These are phyloP conservation scores for Larimichthys crocea DNA, from an alignment of 2,113 vertebrate genomes.

Conservation along the genomic window DNA sequence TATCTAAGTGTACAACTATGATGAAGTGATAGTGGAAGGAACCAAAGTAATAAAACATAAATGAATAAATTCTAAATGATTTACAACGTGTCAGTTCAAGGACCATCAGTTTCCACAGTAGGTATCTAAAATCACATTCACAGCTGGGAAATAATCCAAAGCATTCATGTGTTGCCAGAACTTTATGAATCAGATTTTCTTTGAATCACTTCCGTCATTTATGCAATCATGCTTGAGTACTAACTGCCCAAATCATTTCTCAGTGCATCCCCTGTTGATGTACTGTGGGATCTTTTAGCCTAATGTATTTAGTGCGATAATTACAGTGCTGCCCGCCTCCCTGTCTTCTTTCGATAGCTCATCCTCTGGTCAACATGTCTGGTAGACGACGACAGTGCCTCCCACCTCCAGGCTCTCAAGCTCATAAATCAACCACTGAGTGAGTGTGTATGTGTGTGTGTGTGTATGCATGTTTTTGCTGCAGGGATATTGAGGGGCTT, in stretches of 20 bases:
- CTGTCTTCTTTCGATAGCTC: slow-evolving; percentile 64
- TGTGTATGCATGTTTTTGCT: slow-evolving; percentile 51
- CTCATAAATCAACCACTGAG: slow-evolving; percentile 71
- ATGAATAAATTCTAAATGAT: neutral
- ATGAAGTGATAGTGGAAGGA: neutral
- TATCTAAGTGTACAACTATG: neutral
- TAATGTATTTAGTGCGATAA: slow-evolving; percentile 76
- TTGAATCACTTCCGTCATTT: slow-evolving; percentile 63
- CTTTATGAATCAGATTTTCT: slow-evolving; percentile 55
- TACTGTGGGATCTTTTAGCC: slow-evolving; percentile 58
- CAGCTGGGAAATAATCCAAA: slow-evolving; percentile 7
- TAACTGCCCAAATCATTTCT: slow-evolving; percentile 51
- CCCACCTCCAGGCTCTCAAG: slow-evolving; percentile 70
- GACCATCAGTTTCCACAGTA: neutral
- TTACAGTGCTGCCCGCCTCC: slow-evolving; percentile 64
- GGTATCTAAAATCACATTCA: neutral
- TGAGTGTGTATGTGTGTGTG: slow-evolving; percentile 33
- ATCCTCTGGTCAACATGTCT: slow-evolving; percentile 79
- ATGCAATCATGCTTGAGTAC: slow-evolving; percentile 67
- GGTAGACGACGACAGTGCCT: slow-evolving; percentile 65
- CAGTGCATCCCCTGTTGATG: slow-evolving; percentile 51
- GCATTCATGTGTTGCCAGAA: slow-evolving; percentile 28
- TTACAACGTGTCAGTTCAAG: slow-evolving; percentile 3
- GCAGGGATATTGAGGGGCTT: slow-evolving; percentile 65
- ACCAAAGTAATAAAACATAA: neutral